These are phyloP conservation scores for Patella pellucida DNA, from an alignment of 2,888 invertebrate species.

Conservation along the genomic window DNA sequence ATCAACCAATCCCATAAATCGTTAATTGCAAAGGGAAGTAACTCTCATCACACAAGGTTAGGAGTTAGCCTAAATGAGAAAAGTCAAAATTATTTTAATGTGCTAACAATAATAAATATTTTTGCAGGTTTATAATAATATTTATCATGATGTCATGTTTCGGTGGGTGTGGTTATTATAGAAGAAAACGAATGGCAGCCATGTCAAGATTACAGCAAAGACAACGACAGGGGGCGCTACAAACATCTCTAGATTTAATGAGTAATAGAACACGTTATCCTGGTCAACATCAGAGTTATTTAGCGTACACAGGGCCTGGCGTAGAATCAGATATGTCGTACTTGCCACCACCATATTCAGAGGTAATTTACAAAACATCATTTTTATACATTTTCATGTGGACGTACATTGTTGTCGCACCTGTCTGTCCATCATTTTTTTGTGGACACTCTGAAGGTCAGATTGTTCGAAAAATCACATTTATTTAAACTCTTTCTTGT, in stretches of 20 bases:
- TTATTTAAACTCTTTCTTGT: no score
- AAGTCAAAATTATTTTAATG: no score
- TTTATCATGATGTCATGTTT: conserved; percentile 66
- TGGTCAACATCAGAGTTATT: conserved; percentile 19
- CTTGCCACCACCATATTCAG: conserved; percentile 25
- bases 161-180: conserved; percentile 67
- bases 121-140: conserved; percentile 58
- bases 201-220: conserved; percentile 30
- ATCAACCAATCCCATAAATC: no score
- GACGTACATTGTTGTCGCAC: no score
- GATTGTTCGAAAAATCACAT: no score
- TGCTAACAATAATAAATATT: no score
- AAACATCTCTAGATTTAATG: conserved; percentile 15
- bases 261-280: conserved; percentile 24
- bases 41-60: no score
- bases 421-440: no score
- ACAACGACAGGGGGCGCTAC: conserved; percentile 19
- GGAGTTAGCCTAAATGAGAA: no score
- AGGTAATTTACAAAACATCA: conserved; percentile 2
- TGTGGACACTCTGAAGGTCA: no score
- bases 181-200: conserved; percentile 52
- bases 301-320: conserved; percentile 36
- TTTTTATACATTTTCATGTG: no score
- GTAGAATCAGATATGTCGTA: conserved; percentile 7
- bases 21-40: no score